Evolutionary conservation across 2,113 vertebrate species (phyloP), one percentile per base, ranked within the genome.

Genomic region (Zonotrichia leucophrys): DNA sequence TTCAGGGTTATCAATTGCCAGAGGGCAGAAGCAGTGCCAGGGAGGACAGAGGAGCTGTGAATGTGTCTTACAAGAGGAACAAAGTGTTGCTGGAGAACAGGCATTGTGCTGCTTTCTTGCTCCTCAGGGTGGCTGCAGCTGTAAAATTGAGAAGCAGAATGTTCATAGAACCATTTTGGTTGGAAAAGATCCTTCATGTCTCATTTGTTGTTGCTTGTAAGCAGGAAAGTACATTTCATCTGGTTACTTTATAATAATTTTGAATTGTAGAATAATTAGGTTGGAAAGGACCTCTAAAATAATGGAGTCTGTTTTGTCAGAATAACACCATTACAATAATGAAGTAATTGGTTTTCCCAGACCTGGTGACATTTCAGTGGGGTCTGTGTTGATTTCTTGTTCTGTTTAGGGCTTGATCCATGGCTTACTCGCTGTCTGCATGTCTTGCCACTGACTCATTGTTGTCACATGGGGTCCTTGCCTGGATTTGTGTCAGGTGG

Each of bases 391-490:
- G 76, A 28, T 47, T 60, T 83, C 52, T 31, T 86, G 18, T 27
- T 59, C 4, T 42, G 1, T 62, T 86, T 39, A 58, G 42, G 15
- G 16, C 12, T 80, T 39, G 27, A 20, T 62, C 55, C 8, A 2
- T 64, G n/a, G 13, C 21, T 79, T 49, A 17, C 19, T 67, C 12
- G 9, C 35, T 72, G 41, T 0, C 0, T 46, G 46, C 3, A 0
- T 39, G 14, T 33, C 42, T 91, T 50, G 20, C 30, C 15, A 21
- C 64, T 64, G 66, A n/a, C 31, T 75, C 25, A 28, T 44, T 60
- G 11, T 20, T 87, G 19, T 64, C 28, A 25, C 2, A 1, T 33
- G 12, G 2, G 9, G 17, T 83, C 18, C 49, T 86, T 64, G 52
- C 28, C 25, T 90, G 83, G 53, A 27, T 90, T 83, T 64, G 68